A percentile compares a stretch with the other conserved stretches of the same genome.
phyloP scores from a whole-genome alignment of 2,888 invertebrate species.

The Anorthoa munda region DNA sequence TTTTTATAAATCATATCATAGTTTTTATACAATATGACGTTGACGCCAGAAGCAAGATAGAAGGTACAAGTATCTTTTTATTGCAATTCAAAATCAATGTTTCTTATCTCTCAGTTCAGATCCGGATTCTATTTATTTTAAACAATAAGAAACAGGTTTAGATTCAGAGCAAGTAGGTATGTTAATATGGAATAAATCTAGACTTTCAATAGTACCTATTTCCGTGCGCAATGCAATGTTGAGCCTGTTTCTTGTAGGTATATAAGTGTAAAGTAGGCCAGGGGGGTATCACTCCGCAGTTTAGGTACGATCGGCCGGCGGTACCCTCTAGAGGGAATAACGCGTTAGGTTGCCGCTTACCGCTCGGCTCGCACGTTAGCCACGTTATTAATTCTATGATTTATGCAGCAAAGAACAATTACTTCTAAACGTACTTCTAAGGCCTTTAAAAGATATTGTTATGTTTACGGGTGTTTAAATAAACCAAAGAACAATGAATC shows the following conservation, averaged over 20 bases:
- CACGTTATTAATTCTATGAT: too few species aligned
- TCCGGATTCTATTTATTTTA: constrained; percentile 17
- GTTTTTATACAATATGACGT: background rate
- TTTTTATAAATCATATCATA: background rate
- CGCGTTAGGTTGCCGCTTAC: too few species aligned
- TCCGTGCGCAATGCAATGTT: constrained; percentile 20
- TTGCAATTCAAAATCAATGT: background rate
- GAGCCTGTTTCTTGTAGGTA: background rate
- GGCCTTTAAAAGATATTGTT: too few species aligned
- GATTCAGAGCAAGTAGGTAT: constrained; percentile 30
- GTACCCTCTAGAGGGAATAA: too few species aligned
- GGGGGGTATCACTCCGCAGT: too few species aligned
- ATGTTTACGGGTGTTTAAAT: too few species aligned
- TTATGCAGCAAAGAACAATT: too few species aligned
- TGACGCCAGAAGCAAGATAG: background rate
- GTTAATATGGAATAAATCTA: constrained; percentile 35
- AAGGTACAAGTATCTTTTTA: background rate
- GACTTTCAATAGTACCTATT: constrained; percentile 36
- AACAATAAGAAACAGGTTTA: constrained; percentile 46
- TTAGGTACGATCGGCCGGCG: too few species aligned
- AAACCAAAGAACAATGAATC: too few species aligned
- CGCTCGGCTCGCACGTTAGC: too few species aligned
- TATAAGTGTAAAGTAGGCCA: too few species aligned
- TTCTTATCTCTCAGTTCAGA: constrained; percentile 7
- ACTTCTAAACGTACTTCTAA: too few species aligned